A percentile compares a stretch with the other conserved stretches of the same genome.
phyloP scores from a whole-genome alignment of 2,113 vertebrate species.

The Anthoscopus minutus region DNA sequence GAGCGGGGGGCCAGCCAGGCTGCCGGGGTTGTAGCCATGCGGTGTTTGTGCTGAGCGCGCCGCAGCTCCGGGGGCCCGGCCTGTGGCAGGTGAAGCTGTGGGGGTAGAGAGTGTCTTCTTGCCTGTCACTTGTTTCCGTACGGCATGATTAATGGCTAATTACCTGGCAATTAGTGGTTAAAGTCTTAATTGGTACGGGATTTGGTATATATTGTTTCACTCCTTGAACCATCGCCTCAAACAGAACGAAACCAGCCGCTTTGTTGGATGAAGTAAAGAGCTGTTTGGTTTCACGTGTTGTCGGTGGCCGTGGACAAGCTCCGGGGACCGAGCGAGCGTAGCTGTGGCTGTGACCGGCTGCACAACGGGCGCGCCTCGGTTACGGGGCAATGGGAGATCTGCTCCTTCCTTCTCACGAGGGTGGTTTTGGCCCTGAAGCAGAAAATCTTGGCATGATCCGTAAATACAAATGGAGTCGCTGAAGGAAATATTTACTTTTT shows the following conservation, averaged over 20 bases:
- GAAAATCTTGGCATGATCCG: not conserved
- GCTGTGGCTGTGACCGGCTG: not conserved
- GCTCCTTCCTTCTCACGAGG: rapidly evolving
- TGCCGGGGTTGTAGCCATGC: rapidly evolving
- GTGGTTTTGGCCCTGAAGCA: not conserved
- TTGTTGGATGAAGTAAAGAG: not conserved
- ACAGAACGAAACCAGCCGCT: not conserved
- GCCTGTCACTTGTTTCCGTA: not conserved
- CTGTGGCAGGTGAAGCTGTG: not conserved
- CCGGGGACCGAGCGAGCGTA: rapidly evolving
- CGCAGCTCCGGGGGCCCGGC: not conserved
- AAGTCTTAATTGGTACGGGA: not conserved
- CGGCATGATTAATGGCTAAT: not conserved
- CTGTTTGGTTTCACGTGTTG: not conserved
- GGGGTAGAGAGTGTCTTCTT: not conserved
- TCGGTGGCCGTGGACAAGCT: rapidly evolving
- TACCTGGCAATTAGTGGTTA: not conserved
- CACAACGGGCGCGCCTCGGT: rapidly evolving
- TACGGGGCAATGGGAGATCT: not conserved
- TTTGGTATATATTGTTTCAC: rapidly evolving
- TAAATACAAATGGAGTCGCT: not conserved
- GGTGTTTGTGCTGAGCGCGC: rapidly evolving
- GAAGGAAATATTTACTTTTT: not conserved
- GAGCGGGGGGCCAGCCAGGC: not conserved
- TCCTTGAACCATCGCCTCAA: no score